Percentiles rank a stretch among this genome's conserved stretches.
phyloP scores from a whole-genome alignment of 2,888 invertebrate genomes.

The Clivina fossor region DNA sequence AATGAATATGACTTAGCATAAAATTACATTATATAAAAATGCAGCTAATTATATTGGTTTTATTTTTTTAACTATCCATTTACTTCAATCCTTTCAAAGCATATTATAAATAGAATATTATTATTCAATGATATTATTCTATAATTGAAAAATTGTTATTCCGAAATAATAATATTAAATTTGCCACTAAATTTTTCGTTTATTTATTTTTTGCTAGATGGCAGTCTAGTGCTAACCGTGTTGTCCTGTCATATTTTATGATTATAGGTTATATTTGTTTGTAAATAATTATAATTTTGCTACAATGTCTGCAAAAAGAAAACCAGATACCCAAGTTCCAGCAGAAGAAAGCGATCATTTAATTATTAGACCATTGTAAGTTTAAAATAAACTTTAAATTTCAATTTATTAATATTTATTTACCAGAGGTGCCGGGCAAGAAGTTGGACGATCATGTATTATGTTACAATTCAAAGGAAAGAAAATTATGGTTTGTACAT shows the following conservation, averaged over 20 bases:
- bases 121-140: too few relatives aligned
- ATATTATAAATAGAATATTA: too few relatives aligned
- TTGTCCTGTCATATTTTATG: too few relatives aligned
- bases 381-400: conserved; percentile 32
- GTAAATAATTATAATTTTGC: conserved; percentile 7
- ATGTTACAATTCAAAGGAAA: conserved; percentile 99
- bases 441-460: conserved; percentile 98
- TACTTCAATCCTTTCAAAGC: too few relatives aligned
- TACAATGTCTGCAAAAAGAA: conserved; percentile 57
- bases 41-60: too few relatives aligned
- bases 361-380: conserved; percentile 84
- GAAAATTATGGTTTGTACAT: conserved; percentile 79
- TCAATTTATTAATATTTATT: conserved; percentile 32
- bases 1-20: conserved; percentile 21
- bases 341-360: conserved; percentile 92
- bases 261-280: too few relatives aligned
- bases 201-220: too few relatives aligned
- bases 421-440: conserved; percentile 94
- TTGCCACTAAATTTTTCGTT: too few relatives aligned
- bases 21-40: conserved; percentile 21
- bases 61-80: too few relatives aligned
- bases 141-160: too few relatives aligned
- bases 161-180: too few relatives aligned
- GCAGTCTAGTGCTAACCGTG: too few relatives aligned
- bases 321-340: conserved; percentile 65